These are phyloP conservation scores for Chaitophorus viminalis DNA, from an alignment of 2,888 invertebrate species.

Conservation along the genomic window DNA sequence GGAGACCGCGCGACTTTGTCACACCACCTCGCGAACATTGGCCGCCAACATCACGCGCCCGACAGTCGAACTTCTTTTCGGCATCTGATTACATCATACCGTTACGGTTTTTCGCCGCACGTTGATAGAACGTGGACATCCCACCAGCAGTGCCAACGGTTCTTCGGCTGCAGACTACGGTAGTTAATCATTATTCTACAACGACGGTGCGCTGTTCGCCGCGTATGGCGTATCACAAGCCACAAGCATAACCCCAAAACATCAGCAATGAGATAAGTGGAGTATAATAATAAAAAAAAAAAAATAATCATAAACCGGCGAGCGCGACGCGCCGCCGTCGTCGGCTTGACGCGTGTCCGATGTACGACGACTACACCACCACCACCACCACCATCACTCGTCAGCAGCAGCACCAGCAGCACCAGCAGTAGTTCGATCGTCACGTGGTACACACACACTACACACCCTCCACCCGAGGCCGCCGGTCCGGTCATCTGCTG, in stretches of 20 bases:
- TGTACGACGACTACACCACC: conserved; percentile 20
- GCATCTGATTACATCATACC: background rate
- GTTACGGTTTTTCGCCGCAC: background rate
- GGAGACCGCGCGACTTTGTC: background rate
- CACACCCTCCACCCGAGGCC: conserved; percentile 67
- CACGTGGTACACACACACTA: conserved; percentile 65
- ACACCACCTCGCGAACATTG: too few relatives aligned
- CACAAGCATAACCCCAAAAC: conserved; percentile 3
- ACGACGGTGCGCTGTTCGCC: background rate
- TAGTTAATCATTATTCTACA: background rate
- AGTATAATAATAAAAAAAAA: background rate
- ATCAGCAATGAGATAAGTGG: background rate
- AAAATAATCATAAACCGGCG: background rate
- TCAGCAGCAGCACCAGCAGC: background rate
- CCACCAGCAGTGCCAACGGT: too few relatives aligned
- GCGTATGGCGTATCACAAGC: background rate
- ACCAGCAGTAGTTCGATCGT: conserved; percentile 64
- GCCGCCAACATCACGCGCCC: background rate
- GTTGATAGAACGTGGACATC: background rate
- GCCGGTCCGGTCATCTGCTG: conserved; percentile 67
- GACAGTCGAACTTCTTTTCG: background rate
- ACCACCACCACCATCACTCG: conserved; percentile 4
- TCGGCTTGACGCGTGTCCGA: conserved; percentile 40
- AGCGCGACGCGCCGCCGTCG: conserved; percentile 34
- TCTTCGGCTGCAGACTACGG: too few relatives aligned